Conservation (phyloP, 2,113 vertebrate species). For the Mormyrus lacerda region DNA sequence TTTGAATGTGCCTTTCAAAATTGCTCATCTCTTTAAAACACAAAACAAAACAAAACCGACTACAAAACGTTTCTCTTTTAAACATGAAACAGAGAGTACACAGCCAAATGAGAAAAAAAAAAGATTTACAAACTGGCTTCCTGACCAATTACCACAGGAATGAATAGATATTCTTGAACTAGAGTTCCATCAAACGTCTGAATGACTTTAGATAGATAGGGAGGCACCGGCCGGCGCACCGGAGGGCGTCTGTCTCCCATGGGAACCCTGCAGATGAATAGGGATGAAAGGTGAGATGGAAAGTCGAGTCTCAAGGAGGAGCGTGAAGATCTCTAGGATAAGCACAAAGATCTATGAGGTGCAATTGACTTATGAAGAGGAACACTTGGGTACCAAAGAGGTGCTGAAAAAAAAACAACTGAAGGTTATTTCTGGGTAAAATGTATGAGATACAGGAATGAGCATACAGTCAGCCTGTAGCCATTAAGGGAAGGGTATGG, state of each 20-base stretch:
- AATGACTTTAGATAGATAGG: conserved; percentile 6
- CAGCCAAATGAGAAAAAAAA: not conserved
- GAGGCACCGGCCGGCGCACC: not conserved
- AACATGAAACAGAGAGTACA: not conserved
- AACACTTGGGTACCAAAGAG: not conserved
- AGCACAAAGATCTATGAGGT: not conserved
- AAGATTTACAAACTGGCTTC: conserved; percentile 12
- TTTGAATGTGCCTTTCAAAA: conserved; percentile 17
- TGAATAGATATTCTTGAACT: not conserved
- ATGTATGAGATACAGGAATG: not conserved
- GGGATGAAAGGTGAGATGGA: not conserved
- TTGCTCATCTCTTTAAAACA: not conserved
- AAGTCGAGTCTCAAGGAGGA: not conserved
- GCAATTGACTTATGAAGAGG: not conserved
- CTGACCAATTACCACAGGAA: conserved; percentile 5
- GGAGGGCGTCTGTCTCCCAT: not conserved
- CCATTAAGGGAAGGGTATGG: not conserved
- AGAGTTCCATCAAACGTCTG: not conserved
- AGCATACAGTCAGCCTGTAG: not conserved
- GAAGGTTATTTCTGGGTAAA: not conserved
- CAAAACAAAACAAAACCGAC: not conserved
- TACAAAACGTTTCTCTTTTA: not conserved
- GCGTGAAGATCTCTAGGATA: not conserved
- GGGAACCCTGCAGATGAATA: not conserved
- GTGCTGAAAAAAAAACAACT: not conserved